Conservation (phyloP, 2,113 vertebrate species). For the Acanthisitta chloris region DNA sequence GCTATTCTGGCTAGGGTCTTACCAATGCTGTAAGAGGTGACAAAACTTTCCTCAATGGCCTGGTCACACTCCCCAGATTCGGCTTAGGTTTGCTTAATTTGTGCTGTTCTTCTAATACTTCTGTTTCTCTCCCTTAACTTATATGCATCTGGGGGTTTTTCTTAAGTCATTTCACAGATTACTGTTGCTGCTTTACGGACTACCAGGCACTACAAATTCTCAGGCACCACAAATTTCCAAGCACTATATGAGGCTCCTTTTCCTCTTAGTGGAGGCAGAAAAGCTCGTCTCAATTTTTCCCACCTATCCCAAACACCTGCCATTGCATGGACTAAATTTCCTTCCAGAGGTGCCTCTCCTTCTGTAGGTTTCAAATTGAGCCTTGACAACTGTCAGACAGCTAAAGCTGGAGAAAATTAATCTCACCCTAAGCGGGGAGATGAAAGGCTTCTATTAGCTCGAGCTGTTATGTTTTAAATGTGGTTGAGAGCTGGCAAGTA, state of each 20-base stretch:
- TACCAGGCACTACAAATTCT: neutral
- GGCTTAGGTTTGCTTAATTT: neutral
- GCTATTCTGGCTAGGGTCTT: neutral
- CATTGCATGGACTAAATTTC: neutral
- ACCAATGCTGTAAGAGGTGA: neutral
- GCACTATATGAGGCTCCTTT: neutral
- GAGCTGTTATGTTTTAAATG: slow-evolving; percentile 21
- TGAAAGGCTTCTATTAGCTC: slow-evolving; percentile 23
- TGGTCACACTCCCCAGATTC: neutral
- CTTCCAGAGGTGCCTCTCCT: neutral
- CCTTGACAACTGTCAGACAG: neutral
- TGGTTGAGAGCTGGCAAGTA: slow-evolving; percentile 21
- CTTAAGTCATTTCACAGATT: neutral
- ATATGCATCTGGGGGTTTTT: neutral
- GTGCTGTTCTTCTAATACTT: neutral
- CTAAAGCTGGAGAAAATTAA: slow-evolving; percentile 37
- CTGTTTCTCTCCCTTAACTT: neutral
- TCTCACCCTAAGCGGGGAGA: neutral
- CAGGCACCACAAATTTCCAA: neutral
- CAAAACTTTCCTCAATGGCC: neutral
- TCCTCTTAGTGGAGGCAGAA: neutral
- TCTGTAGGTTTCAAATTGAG: neutral
- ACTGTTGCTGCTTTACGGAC: neutral
- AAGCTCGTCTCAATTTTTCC: neutral
- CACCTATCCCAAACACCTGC: neutral